A percentile compares a stretch with the other conserved stretches of the same genome.
These are phyloP conservation scores for Delphinus delphis DNA, from an alignment of 2,113 vertebrate species.

Conservation along the genomic window DNA sequence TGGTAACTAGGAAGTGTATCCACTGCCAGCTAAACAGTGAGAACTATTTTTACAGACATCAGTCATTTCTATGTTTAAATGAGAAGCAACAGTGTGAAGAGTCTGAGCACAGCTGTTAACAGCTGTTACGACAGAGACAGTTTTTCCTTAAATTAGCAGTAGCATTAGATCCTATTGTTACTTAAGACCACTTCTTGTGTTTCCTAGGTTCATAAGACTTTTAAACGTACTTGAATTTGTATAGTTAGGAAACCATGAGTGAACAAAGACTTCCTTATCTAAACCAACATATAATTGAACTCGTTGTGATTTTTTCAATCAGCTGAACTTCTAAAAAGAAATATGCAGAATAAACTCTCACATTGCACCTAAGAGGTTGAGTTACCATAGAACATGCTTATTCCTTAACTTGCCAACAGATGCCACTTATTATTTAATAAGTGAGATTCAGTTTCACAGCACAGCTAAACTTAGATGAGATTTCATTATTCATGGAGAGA, in stretches of 20 bases:
- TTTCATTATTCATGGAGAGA: conserved; percentile 64
- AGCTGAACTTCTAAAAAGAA: conserved; percentile 28
- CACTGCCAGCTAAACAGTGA: conserved; percentile 21
- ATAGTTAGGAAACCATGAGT: not conserved
- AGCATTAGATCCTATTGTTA: not conserved
- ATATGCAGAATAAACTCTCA: conserved; percentile 16
- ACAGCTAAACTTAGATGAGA: conserved; percentile 72
- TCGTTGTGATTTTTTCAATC: not conserved
- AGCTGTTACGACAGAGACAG: not conserved
- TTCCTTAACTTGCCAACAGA: conserved; percentile 48
- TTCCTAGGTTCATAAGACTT: not conserved
- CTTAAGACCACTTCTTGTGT: not conserved
- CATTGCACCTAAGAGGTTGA: not conserved
- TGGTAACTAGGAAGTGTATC: conserved; percentile 29
- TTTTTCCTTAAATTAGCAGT: conserved; percentile 50
- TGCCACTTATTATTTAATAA: conserved; percentile 55
- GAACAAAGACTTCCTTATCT: conserved; percentile 15
- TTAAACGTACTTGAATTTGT: not conserved
- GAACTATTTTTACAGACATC: conserved; percentile 50
- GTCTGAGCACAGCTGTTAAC: not conserved
- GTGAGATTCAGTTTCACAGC: conserved; percentile 57
- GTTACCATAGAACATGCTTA: not conserved
- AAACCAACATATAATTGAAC: conserved; percentile 40
- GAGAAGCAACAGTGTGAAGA: not conserved
- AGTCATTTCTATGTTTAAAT: conserved; percentile 57